Conservation (phyloP, 2,888 invertebrate genomes). For the Meteorus colon region DNA sequence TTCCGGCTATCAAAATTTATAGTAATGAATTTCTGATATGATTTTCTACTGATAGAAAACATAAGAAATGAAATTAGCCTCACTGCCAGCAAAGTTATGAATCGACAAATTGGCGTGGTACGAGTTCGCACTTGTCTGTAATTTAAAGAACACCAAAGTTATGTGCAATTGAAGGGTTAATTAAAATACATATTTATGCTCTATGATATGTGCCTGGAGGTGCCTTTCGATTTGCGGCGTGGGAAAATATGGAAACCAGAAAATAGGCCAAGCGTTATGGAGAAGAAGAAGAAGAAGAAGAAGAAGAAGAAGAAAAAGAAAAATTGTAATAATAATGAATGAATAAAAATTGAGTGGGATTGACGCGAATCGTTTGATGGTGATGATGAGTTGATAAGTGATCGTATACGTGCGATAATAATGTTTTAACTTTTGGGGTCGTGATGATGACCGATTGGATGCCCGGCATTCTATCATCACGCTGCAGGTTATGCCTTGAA, state of each 20-base stretch:
- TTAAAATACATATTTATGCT: too few species aligned
- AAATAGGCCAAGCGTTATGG: too few species aligned
- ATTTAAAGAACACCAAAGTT: too few species aligned
- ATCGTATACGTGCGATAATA: slow-evolving; percentile 27
- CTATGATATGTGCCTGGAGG: not conserved
- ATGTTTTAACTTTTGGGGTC: slow-evolving; percentile 15
- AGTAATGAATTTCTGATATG: too few species aligned
- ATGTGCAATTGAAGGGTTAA: not conserved
- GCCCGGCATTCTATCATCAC: slow-evolving; percentile 1
- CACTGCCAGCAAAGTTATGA: not conserved
- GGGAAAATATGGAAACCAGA: slow-evolving; percentile 5
- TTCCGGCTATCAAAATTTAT: too few species aligned
- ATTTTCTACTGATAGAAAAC: too few species aligned
- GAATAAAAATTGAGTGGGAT: slow-evolving; percentile 4
- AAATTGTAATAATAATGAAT: not conserved
- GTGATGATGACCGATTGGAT: slow-evolving; percentile 28
- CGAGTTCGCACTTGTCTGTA: too few species aligned
- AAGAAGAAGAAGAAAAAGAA: not conserved
- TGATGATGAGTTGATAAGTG: slow-evolving; percentile 25
- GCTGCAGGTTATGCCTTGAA: too few species aligned
- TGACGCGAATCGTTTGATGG: slow-evolving; percentile 22
- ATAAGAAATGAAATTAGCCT: not conserved
- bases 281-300: not conserved
- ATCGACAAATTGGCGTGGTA: too few species aligned
- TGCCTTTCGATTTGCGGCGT: not conserved